A percentile compares a stretch with the other conserved stretches of the same genome.
These are phyloP conservation scores for Erythrolamprus reginae DNA, from an alignment of 2,113 vertebrate species.

Conservation along the genomic window DNA sequence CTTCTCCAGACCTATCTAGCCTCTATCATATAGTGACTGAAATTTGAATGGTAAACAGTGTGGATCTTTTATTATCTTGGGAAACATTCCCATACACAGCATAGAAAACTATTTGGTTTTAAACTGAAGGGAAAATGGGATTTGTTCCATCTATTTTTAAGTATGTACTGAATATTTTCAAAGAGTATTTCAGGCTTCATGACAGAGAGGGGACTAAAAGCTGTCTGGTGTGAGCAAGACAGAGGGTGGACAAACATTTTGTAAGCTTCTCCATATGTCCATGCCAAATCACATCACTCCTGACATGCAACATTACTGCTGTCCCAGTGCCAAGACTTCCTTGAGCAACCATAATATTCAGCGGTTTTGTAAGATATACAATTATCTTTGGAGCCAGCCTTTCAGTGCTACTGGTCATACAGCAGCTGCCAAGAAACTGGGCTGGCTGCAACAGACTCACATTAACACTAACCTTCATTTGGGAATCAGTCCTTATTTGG, in stretches of 20 bases:
- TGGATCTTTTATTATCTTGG: not conserved
- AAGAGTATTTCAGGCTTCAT: slow-evolving; percentile 18
- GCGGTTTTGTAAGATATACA: slow-evolving; percentile 44
- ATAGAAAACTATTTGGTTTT: not conserved
- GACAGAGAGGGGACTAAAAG: not conserved
- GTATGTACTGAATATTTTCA: slow-evolving; percentile 1
- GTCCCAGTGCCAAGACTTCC: slow-evolving; percentile 38
- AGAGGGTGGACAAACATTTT: slow-evolving; percentile 21
- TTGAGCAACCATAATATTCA: slow-evolving; percentile 47
- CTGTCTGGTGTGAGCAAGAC: slow-evolving; percentile 1
- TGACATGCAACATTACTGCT: not conserved
- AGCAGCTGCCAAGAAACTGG: slow-evolving; percentile 55
- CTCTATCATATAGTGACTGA: not conserved
- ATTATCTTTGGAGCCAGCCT: slow-evolving; percentile 62
- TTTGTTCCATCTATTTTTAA: slow-evolving; percentile 22
- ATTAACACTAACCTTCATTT: slow-evolving; percentile 28
- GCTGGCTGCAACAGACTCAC: slow-evolving; percentile 7
- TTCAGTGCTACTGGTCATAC: slow-evolving; percentile 53
- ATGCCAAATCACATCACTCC: slow-evolving; percentile 16
- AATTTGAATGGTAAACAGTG: not conserved
- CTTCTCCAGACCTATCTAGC: not conserved
- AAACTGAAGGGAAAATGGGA: not conserved
- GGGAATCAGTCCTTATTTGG: slow-evolving; percentile 53
- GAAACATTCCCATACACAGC: not conserved
- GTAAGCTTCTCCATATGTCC: not conserved